These are phyloP conservation scores for Castor canadensis DNA, from an alignment of 2,113 vertebrate species.

Conservation along the genomic window DNA sequence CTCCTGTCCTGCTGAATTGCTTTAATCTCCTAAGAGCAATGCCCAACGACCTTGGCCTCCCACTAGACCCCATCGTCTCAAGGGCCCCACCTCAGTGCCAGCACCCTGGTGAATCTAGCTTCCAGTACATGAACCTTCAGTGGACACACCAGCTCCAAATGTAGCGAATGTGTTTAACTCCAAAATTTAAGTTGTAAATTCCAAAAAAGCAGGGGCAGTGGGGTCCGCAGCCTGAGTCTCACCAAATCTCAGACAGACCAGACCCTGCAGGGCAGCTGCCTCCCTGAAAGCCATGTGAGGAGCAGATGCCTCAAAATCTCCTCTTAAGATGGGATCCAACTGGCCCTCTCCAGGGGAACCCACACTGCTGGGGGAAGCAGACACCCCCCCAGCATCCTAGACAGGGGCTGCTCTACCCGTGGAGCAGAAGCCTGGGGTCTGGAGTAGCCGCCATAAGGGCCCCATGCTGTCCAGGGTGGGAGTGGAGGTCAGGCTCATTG, in stretches of 20 bases:
- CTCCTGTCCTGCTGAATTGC: background rate
- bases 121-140: background rate
- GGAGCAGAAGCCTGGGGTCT: background rate
- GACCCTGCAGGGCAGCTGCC: background rate
- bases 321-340: background rate
- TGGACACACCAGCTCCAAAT: no score
- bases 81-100: background rate
- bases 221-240: background rate
- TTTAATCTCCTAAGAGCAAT: background rate
- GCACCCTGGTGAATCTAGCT: background rate
- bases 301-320: background rate
- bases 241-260: background rate
- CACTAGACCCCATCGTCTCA: background rate
- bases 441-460: no score
- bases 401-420: no score
- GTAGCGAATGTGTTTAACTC: no score
- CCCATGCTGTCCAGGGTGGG: no score
- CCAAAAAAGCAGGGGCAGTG: background rate
- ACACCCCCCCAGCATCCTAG: accelerated
- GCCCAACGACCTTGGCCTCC: no score
- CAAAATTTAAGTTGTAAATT: accelerated
- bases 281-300: background rate
- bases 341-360: background rate
- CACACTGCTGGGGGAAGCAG: background rate
- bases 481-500: no score